phyloP scores from a whole-genome alignment of 2,888 invertebrate species.

The Cheiracanthium punctorium region DNA sequence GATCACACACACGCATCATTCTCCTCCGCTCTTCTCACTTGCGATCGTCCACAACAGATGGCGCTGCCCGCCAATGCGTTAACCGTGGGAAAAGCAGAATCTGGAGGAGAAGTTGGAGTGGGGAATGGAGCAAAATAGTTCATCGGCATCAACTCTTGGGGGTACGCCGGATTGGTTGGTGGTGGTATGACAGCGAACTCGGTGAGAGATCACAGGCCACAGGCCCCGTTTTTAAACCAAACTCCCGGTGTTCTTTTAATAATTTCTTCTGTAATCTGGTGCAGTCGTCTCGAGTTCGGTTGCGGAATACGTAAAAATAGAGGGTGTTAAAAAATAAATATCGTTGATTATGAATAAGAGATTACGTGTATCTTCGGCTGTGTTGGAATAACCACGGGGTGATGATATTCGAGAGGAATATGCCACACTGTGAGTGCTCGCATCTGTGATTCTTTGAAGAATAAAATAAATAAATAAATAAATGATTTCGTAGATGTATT shows the following conservation, averaged over 20 bases:
- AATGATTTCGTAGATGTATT: no score
- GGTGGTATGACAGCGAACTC: not conserved
- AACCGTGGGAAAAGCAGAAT: conserved; percentile 15
- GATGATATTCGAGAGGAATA: not conserved
- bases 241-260: not conserved
- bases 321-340: no score
- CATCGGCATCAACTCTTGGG: not conserved
- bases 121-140: no score
- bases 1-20: no score
- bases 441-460: no score
- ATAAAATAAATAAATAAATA: no score
- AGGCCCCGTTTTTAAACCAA: not conserved
- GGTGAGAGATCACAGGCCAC: not conserved
- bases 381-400: no score
- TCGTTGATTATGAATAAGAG: no score
- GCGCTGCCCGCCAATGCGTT: conserved; percentile 1
- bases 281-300: no score
- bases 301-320: no score
- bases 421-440: not conserved
- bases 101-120: conserved; percentile 11
- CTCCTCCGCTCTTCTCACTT: not conserved
- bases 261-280: not conserved
- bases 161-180: not conserved
- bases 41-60: not conserved
- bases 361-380: no score